phyloP scores from a whole-genome alignment of 2,113 vertebrate genomes.

The Onychostruthus taczanowskii region DNA sequence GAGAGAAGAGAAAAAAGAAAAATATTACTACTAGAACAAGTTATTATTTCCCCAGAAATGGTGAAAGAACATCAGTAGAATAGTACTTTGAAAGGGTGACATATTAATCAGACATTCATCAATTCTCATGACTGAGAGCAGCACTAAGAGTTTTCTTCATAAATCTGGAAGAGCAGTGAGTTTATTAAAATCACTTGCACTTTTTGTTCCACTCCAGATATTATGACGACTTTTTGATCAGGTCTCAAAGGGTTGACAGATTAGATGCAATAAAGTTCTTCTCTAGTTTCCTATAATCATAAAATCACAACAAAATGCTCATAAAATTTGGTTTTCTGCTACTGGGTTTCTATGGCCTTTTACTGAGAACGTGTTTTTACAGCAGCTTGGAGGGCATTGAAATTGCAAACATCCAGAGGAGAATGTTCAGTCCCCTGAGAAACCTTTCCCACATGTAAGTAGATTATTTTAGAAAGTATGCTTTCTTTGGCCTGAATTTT shows the following conservation, averaged over 20 bases:
- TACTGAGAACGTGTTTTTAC: constrained; percentile 58
- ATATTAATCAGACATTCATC: not conserved
- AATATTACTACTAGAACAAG: not conserved
- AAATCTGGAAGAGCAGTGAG: not conserved
- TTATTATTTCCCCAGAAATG: not conserved
- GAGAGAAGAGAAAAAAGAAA: not conserved
- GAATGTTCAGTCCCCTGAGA: constrained; percentile 90
- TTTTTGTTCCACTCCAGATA: not conserved
- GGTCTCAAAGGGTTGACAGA: not conserved
- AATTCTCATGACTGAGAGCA: not conserved
- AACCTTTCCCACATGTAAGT: constrained; percentile 96
- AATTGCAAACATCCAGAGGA: constrained; percentile 89
- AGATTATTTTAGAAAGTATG: not conserved
- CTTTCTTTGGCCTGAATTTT: not conserved
- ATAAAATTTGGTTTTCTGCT: not conserved
- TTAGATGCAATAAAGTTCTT: not conserved
- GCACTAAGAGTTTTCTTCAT: not conserved
- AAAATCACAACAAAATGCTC: not conserved
- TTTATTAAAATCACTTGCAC: not conserved
- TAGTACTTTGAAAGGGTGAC: not conserved
- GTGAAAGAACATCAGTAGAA: not conserved
- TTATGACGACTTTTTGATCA: not conserved
- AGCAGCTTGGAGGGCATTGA: constrained; percentile 95
- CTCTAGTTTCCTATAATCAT: not conserved
- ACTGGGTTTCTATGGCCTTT: not conserved